These are phyloP conservation scores for Heliconius sara DNA, from an alignment of 2,888 invertebrate genomes.

Conservation along the genomic window DNA sequence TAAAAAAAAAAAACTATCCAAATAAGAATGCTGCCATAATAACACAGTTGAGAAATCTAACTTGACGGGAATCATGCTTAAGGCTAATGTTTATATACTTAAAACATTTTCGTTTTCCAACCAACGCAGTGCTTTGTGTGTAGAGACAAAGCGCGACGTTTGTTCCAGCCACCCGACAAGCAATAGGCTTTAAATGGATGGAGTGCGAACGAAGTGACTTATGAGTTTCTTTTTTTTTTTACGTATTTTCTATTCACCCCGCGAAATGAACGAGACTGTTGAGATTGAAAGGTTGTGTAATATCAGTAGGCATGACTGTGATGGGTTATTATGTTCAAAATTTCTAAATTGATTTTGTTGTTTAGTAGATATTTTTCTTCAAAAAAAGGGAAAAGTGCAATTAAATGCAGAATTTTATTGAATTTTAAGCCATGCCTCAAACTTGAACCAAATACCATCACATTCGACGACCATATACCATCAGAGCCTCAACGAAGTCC, in stretches of 20 bases:
- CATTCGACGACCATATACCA: not conserved
- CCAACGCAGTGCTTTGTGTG: not conserved
- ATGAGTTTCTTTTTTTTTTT: conserved; percentile 6
- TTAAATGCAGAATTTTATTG: no score
- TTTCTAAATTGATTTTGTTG: not conserved
- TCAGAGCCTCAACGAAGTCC: not conserved
- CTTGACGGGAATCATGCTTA: not conserved
- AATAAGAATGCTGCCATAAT: no score
- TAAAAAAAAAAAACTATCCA: no score
- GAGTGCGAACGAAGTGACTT: conserved; percentile 12
- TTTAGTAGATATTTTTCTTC: no score
- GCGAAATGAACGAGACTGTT: not conserved
- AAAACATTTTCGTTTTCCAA: conserved; percentile 8
- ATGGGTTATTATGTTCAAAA: not conserved
- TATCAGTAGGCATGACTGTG: not conserved
- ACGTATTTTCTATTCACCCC: not conserved
- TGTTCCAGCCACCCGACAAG: conserved; percentile 16
- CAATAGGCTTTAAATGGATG: conserved; percentile 18
- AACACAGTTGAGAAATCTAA: no score
- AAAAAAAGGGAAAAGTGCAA: no score
- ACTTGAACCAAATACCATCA: not conserved
- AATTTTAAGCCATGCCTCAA: not conserved
- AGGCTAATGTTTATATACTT: conserved; percentile 10
- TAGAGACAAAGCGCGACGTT: conserved; percentile 9
- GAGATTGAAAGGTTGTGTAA: not conserved